Base-by-base conservation (phyloP, 1,140 invertebrate species). In the Harlomillsia oculata region DNA sequence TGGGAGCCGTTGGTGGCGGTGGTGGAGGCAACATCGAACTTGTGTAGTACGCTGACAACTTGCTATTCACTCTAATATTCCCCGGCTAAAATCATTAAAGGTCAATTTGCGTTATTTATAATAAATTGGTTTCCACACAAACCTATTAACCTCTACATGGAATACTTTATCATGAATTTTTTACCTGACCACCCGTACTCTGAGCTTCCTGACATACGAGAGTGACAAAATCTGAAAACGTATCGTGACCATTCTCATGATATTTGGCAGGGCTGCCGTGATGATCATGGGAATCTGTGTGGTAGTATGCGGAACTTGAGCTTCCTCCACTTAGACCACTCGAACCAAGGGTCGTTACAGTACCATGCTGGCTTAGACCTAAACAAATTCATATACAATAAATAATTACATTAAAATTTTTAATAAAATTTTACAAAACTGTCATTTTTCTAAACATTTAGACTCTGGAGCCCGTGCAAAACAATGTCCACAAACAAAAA, bases 131-230 rank as follows among this genome's bases (percentile, higher is more conserved):
- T 25, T 25, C 28, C 20, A n/a, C n/a, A n/a, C n/a, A n/a, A n/a
- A n/a, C n/a, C n/a, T n/a, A n/a, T n/a, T n/a, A n/a, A n/a, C n/a
- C n/a, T n/a, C n/a, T n/a, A n/a, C n/a, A n/a, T n/a, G n/a, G n/a
- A n/a, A n/a, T n/a, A n/a, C n/a, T n/a, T n/a, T n/a, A n/a, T n/a
- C n/a, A n/a, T n/a, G n/a, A 20, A 14, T 14, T 26, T 63, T 68
- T 71, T 77, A 87, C 85, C 80, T 87, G 86, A 69, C 82, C 76
- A 68, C 81, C 78, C 64, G 83, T 83, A 63, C 84, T 84, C 66
- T 88, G 84, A 37, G 85, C 84, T 73, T 95, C 91, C 74, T 95
- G 90, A 70, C 91, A 96, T 40, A 96, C 92, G 67, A 96, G 89
- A 29, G 90, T 95, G 29, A 96, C 92, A 74, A 95, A 96, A 72